Base-by-base conservation (phyloP, 2,888 invertebrate genomes). In the Nowickia ferox region DNA sequence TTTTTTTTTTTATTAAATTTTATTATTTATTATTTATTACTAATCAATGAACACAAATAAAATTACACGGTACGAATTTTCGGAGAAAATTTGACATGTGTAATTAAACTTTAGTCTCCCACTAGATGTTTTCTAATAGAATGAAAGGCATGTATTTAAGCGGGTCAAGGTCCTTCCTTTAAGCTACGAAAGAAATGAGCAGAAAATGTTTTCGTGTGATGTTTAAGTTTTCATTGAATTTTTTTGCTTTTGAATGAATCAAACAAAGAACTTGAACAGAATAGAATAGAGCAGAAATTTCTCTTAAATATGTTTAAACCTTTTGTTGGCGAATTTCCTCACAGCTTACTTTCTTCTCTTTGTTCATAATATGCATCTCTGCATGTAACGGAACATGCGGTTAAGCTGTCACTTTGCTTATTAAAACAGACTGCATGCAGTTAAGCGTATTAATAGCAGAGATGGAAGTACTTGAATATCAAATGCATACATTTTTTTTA, bases 91-190 rank as follows among this genome's bases (percentile, higher is more conserved):
- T 30, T 30, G 6, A 6, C 6, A 30, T 30, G 30, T 30, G 30
- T 30, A 30, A 0, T 30, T 30, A 30, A 30, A 30, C 30, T 30
- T 30, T 30, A 30, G 30, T 30, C 6, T 30, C 6, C 6, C 30
- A 6, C 30, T 30, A 6, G 5, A 30, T 30, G 30, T 6, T 30
- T 30, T 30, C 5, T 1, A 5, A 30, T 30, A 30, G 30, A 30
- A 30, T 30, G 30, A 30, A 30, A 30, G 30, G 30, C 6, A 6
- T 30, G 30, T 30, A 6, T 30, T 5, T 30, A 30, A 30, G 30
- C 30, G 30, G 30, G 71, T 79, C 79, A 71, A 79, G 71, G 79
- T 79, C 38, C 9, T 79, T 71, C 38, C 9, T 79, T 79, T 19
- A 53, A 61, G 6, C 13, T 55, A 63, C 55, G 22, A 71, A 55